Evolutionary conservation across 92 coral and sea anemone species (phyloP).

Genomic region (Phenganax marumi): DNA sequence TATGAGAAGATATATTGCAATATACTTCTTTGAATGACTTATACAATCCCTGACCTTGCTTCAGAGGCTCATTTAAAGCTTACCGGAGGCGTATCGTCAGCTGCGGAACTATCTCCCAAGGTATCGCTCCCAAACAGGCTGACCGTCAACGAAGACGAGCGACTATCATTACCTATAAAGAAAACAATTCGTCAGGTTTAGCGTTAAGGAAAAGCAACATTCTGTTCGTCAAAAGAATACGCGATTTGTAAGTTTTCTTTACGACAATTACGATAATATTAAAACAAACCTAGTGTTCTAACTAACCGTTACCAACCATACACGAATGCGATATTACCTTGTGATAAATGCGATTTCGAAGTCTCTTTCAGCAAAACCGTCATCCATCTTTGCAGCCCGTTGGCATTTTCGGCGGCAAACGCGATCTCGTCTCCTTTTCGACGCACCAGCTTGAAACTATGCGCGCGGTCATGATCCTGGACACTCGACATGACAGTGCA

Average conservation of each 20-base stretch:
- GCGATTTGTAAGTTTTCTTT: too few relatives aligned
- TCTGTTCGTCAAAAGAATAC: background rate
- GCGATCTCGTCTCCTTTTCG: constrained; percentile 66
- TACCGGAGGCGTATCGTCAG: constrained; percentile 36
- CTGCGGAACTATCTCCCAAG: constrained; percentile 24
- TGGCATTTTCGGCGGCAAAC: constrained; percentile 85
- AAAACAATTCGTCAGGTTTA: background rate
- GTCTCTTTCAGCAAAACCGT: constrained; percentile 75
- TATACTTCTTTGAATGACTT: too few relatives aligned
- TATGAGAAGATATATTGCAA: too few relatives aligned
- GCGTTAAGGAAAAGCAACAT: background rate
- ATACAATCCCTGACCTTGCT: too few relatives aligned
- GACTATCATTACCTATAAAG: constrained; percentile 11
- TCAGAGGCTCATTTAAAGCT: background rate
- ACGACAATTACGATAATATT: too few relatives aligned
- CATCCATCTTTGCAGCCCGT: constrained; percentile 88
- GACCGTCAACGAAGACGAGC: constrained; percentile 27
- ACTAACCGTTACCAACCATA: background rate
- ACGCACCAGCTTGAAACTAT: constrained; percentile 64
- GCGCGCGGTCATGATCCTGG: constrained; percentile 61
- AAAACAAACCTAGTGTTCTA: background rate
- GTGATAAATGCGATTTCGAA: background rate
- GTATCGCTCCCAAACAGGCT: constrained; percentile 21
- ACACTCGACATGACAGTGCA: constrained; percentile 49
- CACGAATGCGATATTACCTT: background rate